A percentile compares a stretch with the other conserved stretches of the same genome.
Conservation (phyloP, 2,113 vertebrate genomes). For the Bungarus multicinctus region DNA sequence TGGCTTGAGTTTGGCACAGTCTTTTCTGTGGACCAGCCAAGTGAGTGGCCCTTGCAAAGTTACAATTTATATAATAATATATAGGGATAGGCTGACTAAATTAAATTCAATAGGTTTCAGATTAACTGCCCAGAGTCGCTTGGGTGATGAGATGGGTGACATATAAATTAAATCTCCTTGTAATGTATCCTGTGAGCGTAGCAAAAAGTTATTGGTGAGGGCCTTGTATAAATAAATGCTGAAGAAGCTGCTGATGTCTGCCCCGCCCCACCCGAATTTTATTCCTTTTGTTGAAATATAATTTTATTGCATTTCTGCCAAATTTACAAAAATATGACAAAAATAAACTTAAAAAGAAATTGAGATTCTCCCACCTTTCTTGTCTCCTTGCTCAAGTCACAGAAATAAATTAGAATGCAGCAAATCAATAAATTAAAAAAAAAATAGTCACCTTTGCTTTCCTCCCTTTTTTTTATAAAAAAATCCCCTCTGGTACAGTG, state of each 20-base stretch:
- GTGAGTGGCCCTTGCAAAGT: neutral
- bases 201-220: neutral
- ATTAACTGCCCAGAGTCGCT: neutral
- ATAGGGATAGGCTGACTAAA: neutral
- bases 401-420: slow-evolving; percentile 13
- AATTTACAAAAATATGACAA: slow-evolving; percentile 99
- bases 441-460: neutral
- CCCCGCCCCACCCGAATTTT: neutral
- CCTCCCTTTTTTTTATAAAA: neutral
- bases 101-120: neutral
- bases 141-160: neutral
- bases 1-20: neutral
- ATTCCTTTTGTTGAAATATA: slow-evolving; percentile 73
- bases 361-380: slow-evolving; percentile 67
- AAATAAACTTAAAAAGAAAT: slow-evolving; percentile 98
- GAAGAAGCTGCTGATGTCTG: neutral
- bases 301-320: slow-evolving; percentile 92
- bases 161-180: neutral
- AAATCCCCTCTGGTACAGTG: neutral
- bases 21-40: neutral
- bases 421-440: slow-evolving; percentile 1
- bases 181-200: neutral
- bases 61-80: neutral
- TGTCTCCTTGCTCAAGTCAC: neutral
- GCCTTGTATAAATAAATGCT: neutral